phyloP scores from a whole-genome alignment of 2,797 vertebrate species.

The Eremophila alpestris region DNA sequence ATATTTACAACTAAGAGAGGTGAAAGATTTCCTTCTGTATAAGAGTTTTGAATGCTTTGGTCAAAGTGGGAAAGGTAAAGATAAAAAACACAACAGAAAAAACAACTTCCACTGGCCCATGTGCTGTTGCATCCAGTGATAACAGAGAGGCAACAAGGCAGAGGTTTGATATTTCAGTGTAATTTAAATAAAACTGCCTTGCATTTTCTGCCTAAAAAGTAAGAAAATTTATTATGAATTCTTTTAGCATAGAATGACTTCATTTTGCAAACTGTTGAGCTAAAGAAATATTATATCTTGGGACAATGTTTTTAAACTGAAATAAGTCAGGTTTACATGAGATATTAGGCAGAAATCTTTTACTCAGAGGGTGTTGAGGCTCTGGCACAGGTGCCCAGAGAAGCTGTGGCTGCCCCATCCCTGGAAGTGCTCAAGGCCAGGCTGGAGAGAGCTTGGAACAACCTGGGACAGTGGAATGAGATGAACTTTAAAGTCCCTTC shows the following conservation, averaged over 20 bases:
- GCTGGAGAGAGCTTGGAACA: rapidly evolving
- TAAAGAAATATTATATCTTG: neutral
- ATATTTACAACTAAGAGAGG: neutral
- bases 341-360: neutral
- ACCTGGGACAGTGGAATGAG: rapidly evolving
- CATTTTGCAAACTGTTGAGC: neutral
- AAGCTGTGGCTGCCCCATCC: neutral
- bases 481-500: neutral
- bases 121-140: neutral
- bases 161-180: neutral
- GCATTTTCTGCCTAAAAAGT: neutral
- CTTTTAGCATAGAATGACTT: neutral
- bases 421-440: neutral
- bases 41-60: neutral
- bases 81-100: neutral
- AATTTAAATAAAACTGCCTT: neutral
- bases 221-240: rapidly evolving
- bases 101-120: rapidly evolving
- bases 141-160: neutral
- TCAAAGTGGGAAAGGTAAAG: neutral
- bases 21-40: rapidly evolving
- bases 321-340: neutral
- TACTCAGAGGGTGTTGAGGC: neutral
- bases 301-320: neutral
- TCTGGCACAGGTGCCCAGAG: neutral